phyloP scores from a whole-genome alignment of 2,113 vertebrate species.

The Sula dactylatra region DNA sequence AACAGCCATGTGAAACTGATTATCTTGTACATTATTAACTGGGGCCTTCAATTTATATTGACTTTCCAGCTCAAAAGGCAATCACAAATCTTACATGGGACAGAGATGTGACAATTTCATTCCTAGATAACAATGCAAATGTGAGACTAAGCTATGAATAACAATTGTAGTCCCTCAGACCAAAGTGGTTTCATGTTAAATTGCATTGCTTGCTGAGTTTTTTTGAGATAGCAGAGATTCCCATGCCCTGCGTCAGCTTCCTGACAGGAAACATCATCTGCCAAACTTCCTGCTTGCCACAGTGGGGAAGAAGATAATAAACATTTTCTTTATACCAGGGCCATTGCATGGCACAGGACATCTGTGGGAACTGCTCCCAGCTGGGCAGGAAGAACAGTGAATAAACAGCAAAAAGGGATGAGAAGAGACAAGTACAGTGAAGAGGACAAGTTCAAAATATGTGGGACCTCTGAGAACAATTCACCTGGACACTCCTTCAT shows the following conservation, averaged over 20 bases:
- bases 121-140: constrained; percentile 26
- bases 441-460: background rate
- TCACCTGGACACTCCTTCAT: background rate
- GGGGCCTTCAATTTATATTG: background rate
- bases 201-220: background rate
- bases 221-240: background rate
- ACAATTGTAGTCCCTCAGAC: background rate
- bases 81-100: background rate
- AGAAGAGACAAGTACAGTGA: background rate
- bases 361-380: background rate
- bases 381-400: background rate
- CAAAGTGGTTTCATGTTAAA: background rate
- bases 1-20: constrained; percentile 26
- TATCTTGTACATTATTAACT: constrained; percentile 24
- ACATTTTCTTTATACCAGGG: background rate
- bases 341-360: background rate
- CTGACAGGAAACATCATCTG: constrained; percentile 4
- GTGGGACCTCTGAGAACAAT: background rate
- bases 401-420: background rate
- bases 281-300: constrained; percentile 13
- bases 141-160: constrained; percentile 2
- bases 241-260: background rate
- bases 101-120: background rate
- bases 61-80: constrained; percentile 11
- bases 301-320: constrained; percentile 10